A percentile compares a stretch with the other conserved stretches of the same genome.
Conservation (phyloP, 2,113 vertebrate genomes). For the Heliornis fulica region DNA sequence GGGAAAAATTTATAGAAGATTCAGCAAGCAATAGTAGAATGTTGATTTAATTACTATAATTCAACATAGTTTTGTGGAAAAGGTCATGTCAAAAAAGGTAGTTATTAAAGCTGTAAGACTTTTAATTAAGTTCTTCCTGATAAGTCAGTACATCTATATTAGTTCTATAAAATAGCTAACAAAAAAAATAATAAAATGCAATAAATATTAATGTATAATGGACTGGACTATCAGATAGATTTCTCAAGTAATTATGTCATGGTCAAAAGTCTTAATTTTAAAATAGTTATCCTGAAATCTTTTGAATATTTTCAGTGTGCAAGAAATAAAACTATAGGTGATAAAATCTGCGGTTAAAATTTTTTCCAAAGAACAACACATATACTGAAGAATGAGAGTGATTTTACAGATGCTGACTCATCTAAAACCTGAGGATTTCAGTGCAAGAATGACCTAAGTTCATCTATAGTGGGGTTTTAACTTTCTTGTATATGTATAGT, state of each 20-base stretch:
- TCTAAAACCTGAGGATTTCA: background rate
- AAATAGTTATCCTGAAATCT: background rate
- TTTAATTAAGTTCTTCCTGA: conserved; percentile 16
- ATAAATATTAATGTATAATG: background rate
- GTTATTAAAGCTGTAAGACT: background rate
- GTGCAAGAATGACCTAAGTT: background rate
- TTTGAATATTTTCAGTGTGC: background rate
- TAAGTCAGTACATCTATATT: background rate
- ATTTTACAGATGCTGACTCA: background rate
- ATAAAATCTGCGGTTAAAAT: background rate
- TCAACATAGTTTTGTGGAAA: background rate
- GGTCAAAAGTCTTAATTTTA: background rate
- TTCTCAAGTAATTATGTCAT: background rate
- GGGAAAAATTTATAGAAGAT: background rate
- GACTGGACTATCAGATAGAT: background rate
- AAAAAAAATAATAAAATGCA: background rate
- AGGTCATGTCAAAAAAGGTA: background rate
- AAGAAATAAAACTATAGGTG: background rate
- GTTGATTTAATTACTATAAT: conserved; percentile 10
- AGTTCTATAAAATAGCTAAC: background rate
- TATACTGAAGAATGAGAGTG: background rate
- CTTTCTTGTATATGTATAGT: background rate
- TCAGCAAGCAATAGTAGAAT: background rate
- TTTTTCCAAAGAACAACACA: background rate
- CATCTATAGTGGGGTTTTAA: background rate